Percentiles rank a stretch among this genome's conserved stretches.
phyloP scores from a whole-genome alignment of 2,888 invertebrate species.

The Eledona agricola region DNA sequence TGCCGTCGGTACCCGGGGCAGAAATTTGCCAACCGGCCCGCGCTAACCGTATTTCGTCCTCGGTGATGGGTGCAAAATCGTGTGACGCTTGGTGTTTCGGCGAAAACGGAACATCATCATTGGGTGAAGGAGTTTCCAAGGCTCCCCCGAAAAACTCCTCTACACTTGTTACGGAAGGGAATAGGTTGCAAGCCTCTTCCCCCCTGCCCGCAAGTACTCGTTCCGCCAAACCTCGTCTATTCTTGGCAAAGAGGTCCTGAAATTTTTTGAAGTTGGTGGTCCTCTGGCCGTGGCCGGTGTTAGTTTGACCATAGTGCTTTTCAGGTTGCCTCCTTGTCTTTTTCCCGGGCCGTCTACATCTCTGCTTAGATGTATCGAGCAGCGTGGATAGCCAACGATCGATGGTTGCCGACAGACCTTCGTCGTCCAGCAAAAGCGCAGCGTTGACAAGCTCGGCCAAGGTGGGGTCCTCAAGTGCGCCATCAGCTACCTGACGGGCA shows the following conservation, averaged over 20 bases:
- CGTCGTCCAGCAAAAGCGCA: neutral
- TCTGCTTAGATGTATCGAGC: too few species aligned
- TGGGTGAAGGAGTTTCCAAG: conserved; percentile 11
- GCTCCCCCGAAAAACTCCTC: conserved; percentile 12
- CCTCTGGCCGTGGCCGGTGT: conserved; percentile 1
- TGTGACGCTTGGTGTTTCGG: neutral
- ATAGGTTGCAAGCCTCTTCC: neutral
- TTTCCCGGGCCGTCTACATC: neutral
- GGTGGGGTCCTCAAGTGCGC: neutral
- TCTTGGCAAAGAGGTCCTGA: conserved; percentile 15
- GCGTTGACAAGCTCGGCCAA: neutral
- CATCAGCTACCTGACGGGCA: neutral
- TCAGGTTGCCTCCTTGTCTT: neutral
- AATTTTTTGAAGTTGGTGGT: conserved; percentile 8
- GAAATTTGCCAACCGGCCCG: conserved; percentile 1
- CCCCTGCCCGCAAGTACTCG: conserved; percentile 1
- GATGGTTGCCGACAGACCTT: neutral
- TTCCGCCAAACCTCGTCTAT: conserved; percentile 8
- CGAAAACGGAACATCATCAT: conserved; percentile 4
- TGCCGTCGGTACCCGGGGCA: conserved; percentile 5
- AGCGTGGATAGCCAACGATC: neutral
- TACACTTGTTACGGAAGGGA: neutral
- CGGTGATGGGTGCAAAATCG: neutral
- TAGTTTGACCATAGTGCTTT: conserved; percentile 7
- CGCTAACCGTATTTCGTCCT: conserved; percentile 14